These are phyloP conservation scores for Baronia brevicornis DNA, from an alignment of 2,888 invertebrate genomes.

Conservation along the genomic window DNA sequence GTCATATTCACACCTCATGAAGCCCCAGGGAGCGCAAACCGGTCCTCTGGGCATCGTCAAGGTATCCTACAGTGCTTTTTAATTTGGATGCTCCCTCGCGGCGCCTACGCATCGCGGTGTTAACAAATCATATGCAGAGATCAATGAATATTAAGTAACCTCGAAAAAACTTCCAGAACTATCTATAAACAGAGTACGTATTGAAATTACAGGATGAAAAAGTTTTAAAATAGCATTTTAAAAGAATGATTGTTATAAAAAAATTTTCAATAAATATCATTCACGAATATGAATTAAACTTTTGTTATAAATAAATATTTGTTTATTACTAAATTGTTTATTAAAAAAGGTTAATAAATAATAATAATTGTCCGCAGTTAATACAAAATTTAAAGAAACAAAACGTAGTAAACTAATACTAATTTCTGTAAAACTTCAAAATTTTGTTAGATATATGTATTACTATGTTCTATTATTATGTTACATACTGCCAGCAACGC, in stretches of 20 bases:
- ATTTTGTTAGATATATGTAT: too few species aligned
- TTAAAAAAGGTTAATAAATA: too few species aligned
- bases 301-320: slow-evolving; percentile 41
- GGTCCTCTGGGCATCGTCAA: slow-evolving; percentile 25
- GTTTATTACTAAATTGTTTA: too few species aligned
- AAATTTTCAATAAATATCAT: slow-evolving; percentile 17
- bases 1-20: slow-evolving; percentile 59
- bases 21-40: slow-evolving; percentile 51
- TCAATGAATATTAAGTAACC: slow-evolving; percentile 70
- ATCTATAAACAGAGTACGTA: too few species aligned
- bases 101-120: slow-evolving; percentile 52
- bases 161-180: slow-evolving; percentile 53
- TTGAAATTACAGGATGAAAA: too few species aligned
- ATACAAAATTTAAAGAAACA: too few species aligned
- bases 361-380: too few species aligned
- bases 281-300: slow-evolving; percentile 32
- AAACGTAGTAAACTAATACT: too few species aligned
- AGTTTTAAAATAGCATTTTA: slow-evolving; percentile 3
- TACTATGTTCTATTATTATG: too few species aligned
- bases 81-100: slow-evolving; percentile 48
- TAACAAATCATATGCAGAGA: slow-evolving; percentile 64
- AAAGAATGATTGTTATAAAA: slow-evolving; percentile 2
- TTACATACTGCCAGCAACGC: too few species aligned
- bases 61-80: slow-evolving; percentile 32
- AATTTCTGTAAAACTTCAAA: too few species aligned